Evolutionary conservation across 2,113 vertebrate genomes (phyloP).

Genomic region (Lepus americanus): DNA sequence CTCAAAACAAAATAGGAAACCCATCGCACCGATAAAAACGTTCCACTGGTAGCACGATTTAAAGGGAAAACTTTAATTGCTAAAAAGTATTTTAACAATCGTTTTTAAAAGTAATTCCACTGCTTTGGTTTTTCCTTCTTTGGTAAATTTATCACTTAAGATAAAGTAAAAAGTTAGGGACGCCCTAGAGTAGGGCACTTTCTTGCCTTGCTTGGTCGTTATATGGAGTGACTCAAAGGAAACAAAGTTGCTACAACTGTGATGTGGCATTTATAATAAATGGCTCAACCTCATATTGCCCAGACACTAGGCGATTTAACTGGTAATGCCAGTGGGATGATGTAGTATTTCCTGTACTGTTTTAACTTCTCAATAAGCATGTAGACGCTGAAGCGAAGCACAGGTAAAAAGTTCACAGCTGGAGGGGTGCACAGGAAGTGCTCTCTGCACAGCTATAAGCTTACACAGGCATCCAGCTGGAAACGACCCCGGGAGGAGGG

Average conservation of each 20-base stretch:
- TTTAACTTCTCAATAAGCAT: constrained; percentile 66
- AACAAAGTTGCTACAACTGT: constrained; percentile 79
- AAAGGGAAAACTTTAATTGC: neutral
- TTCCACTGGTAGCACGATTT: neutral
- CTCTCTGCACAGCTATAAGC: constrained; percentile 51
- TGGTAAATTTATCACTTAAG: neutral
- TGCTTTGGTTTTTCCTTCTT: neutral
- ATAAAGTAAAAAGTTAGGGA: neutral
- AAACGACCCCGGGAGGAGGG: constrained; percentile 14
- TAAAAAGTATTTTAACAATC: neutral
- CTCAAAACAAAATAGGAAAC: neutral
- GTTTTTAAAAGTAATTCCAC: neutral
- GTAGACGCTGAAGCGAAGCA: neutral
- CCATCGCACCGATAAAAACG: neutral
- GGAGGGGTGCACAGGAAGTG: neutral
- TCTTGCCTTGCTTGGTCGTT: neutral
- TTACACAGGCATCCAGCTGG: constrained; percentile 50
- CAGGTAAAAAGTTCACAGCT: constrained; percentile 78
- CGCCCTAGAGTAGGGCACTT: neutral
- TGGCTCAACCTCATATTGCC: neutral
- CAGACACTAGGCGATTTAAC: constrained; percentile 29
- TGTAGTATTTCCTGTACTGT: constrained; percentile 69
- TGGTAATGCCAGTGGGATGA: constrained; percentile 69
- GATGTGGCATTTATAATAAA: constrained; percentile 71
- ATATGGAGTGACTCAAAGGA: constrained; percentile 70